These are phyloP conservation scores for Tenthredo amoena DNA, from an alignment of 2,888 invertebrate genomes.

Conservation along the genomic window DNA sequence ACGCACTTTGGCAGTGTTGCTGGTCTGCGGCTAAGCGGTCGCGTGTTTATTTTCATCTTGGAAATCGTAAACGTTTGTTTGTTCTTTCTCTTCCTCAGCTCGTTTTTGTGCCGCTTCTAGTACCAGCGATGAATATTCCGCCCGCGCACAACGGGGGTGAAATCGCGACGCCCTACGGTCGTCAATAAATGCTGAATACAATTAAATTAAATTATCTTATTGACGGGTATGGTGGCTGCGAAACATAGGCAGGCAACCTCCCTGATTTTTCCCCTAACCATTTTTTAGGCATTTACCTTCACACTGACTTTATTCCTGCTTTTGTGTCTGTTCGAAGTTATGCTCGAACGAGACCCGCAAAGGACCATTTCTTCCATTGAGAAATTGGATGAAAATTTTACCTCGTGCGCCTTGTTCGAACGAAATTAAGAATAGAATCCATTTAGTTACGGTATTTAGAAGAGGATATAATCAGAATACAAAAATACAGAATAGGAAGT, in stretches of 20 bases:
- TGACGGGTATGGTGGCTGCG: background rate
- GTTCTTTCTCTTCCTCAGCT: conserved; percentile 31
- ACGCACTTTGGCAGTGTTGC: conserved; percentile 13
- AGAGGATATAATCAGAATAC: background rate
- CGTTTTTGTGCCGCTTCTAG: conserved; percentile 33
- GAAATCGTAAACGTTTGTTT: conserved; percentile 58
- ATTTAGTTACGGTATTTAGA: background rate
- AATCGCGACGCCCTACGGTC: background rate
- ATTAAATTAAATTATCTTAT: conserved; percentile 29
- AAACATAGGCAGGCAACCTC: background rate
- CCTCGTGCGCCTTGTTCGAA: background rate
- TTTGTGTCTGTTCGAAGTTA: background rate
- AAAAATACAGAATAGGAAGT: background rate
- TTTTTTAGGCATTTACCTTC: background rate
- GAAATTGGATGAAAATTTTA: background rate
- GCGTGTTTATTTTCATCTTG: conserved; percentile 71
- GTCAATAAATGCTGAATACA: conserved; percentile 27
- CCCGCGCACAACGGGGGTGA: background rate
- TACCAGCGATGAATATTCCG: background rate
- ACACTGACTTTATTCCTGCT: background rate
- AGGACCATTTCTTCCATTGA: conserved; percentile 1
- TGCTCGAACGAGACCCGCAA: background rate
- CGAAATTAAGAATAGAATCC: background rate
- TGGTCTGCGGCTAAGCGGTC: conserved; percentile 37
- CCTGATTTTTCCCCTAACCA: background rate